A percentile compares a stretch with the other conserved stretches of the same genome.
phyloP scores from a whole-genome alignment of 1,140 invertebrate genomes.

The Acromyrmex echinatior region DNA sequence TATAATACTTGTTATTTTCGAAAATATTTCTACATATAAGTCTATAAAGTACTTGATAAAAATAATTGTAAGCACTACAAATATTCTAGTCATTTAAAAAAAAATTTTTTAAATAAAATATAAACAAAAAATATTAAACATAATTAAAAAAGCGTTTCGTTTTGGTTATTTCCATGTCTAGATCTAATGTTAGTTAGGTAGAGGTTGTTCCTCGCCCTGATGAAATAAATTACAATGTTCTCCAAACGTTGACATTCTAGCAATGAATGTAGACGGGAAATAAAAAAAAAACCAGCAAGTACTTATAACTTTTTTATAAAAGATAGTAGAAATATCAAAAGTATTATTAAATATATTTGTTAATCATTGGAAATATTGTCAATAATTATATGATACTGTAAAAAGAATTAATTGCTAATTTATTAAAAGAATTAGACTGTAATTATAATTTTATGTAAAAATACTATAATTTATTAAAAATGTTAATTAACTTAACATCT shows the following conservation, averaged over 20 bases:
- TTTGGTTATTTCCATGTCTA: no score
- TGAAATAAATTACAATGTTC: no score
- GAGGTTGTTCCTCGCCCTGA: no score
- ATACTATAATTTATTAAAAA: background rate
- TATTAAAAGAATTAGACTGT: background rate
- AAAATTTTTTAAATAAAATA: background rate
- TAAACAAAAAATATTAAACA: background rate
- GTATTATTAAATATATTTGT: background rate
- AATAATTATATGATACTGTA: background rate
- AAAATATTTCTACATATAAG: constrained; percentile 24
- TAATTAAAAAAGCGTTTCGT: no score
- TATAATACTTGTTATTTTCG: background rate
- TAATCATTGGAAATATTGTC: background rate
- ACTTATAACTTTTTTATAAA: no score
- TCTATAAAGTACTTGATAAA: constrained; percentile 13
- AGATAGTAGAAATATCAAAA: no score
- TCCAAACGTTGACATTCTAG: no score
- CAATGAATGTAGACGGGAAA: no score
- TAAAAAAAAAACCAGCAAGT: no score
- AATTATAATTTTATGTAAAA: background rate
- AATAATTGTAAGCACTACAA: background rate
- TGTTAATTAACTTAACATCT: background rate
- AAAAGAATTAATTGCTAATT: background rate
- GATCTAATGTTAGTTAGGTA: no score
- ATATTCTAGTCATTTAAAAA: background rate